phyloP scores from a whole-genome alignment of 2,888 invertebrate species.

The Tetragonisca angustula region DNA sequence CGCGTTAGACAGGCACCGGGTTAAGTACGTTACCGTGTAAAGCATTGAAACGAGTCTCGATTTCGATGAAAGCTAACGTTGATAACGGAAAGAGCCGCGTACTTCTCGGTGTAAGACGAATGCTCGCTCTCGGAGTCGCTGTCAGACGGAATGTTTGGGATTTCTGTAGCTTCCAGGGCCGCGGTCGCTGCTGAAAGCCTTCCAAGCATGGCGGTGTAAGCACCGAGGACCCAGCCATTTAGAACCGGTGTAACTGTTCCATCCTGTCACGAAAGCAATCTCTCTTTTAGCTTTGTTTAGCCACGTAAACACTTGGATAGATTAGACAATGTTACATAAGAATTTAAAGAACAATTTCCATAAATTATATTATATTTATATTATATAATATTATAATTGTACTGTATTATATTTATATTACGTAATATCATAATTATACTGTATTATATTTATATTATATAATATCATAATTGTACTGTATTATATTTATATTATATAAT shows the following conservation, averaged over 20 bases:
- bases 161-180: slow-evolving; percentile 78
- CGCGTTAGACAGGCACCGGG: not conserved
- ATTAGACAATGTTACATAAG: too few relatives aligned
- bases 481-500: too few relatives aligned
- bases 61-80: not conserved
- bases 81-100: not conserved
- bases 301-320: not conserved
- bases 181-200: slow-evolving; percentile 81
- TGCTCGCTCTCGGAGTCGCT: slow-evolving; percentile 82
- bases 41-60: not conserved
- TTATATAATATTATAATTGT: too few relatives aligned
- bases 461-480: too few relatives aligned
- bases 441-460: too few relatives aligned
- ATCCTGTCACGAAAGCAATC: slow-evolving; percentile 69
- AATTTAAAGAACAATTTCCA: too few relatives aligned
- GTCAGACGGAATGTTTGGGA: slow-evolving; percentile 79
- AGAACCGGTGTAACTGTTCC: slow-evolving; percentile 79
- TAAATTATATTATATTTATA: too few relatives aligned
- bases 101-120: slow-evolving; percentile 80
- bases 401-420: too few relatives aligned
- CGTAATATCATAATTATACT: too few relatives aligned
- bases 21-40: slow-evolving; percentile 30
- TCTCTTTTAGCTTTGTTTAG: not conserved
- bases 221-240: slow-evolving; percentile 82
- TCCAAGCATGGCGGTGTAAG: slow-evolving; percentile 82